Percentiles rank a stretch among this genome's conserved stretches.
Conservation (phyloP, 1,140 invertebrate genomes). For the Diuraphis noxia region DNA sequence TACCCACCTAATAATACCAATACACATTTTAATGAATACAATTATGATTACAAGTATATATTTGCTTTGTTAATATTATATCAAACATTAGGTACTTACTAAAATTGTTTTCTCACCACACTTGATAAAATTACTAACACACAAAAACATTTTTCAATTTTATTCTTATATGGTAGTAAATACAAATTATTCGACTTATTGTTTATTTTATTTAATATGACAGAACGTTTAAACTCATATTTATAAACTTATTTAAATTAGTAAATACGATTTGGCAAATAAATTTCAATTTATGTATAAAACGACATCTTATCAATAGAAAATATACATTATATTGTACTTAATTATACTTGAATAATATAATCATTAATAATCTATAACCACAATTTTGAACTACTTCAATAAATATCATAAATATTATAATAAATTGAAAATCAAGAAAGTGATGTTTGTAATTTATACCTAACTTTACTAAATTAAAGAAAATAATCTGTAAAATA, state of each 20-base stretch:
- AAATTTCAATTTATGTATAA: neutral
- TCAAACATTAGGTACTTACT: too few relatives aligned
- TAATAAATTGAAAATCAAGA: neutral
- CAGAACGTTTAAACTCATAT: neutral
- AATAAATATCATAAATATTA: neutral
- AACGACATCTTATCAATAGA: neutral
- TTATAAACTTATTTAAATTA: neutral
- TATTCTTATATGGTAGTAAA: neutral
- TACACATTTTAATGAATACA: neutral
- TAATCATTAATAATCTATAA: neutral
- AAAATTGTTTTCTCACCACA: neutral
- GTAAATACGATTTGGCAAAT: neutral
- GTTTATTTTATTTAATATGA: neutral
- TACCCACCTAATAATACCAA: neutral
- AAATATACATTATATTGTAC: neutral
- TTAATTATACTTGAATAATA: neutral
- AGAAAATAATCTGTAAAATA: too few relatives aligned
- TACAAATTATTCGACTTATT: neutral
- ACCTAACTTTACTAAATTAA: too few relatives aligned
- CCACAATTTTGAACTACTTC: neutral
- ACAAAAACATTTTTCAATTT: neutral
- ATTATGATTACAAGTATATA: neutral
- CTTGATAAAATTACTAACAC: neutral
- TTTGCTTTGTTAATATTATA: neutral
- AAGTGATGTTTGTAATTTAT: too few relatives aligned